Percentiles rank a stretch among this genome's conserved stretches.
Conservation (phyloP, 2,888 invertebrate genomes). For the Agrotis segetum region DNA sequence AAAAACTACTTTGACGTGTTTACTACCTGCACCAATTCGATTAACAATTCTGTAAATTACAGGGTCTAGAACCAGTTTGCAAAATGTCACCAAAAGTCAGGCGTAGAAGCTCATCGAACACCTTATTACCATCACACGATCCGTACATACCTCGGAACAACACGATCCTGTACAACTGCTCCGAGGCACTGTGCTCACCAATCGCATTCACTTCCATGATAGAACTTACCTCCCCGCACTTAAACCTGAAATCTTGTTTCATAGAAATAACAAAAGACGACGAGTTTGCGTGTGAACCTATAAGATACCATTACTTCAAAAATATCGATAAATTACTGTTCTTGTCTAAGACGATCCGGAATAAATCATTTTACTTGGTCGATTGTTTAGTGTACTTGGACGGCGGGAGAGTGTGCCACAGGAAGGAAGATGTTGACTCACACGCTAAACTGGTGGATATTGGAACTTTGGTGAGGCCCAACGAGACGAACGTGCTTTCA, state of each 20-base stretch:
- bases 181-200: slow-evolving; percentile 72
- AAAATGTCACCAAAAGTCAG: slow-evolving; percentile 62
- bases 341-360: slow-evolving; percentile 74
- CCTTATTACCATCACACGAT: slow-evolving; percentile 78
- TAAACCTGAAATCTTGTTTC: slow-evolving; percentile 77
- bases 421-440: slow-evolving; percentile 72
- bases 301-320: slow-evolving; percentile 81
- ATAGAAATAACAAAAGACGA: slow-evolving; percentile 56
- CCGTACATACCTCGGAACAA: slow-evolving; percentile 82
- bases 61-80: slow-evolving; percentile 77
- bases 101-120: slow-evolving; percentile 66
- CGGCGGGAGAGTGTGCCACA: slow-evolving; percentile 82
- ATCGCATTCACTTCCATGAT: slow-evolving; percentile 75
- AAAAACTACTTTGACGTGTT: background rate
- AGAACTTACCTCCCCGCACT: slow-evolving; percentile 73
- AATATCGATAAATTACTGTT: slow-evolving; percentile 83
- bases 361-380: slow-evolving; percentile 80
- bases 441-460: slow-evolving; percentile 79
- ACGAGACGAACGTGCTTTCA: slow-evolving; percentile 77
- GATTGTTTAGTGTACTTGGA: slow-evolving; percentile 84
- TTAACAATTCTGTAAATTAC: slow-evolving; percentile 64
- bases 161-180: slow-evolving; percentile 78
- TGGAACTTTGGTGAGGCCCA: slow-evolving; percentile 79
- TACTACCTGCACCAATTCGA: too few species aligned
- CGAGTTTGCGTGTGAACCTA: slow-evolving; percentile 75